These are phyloP conservation scores for Stegodyphus mimosarum DNA, from an alignment of 1,140 invertebrate species.

Conservation along the genomic window DNA sequence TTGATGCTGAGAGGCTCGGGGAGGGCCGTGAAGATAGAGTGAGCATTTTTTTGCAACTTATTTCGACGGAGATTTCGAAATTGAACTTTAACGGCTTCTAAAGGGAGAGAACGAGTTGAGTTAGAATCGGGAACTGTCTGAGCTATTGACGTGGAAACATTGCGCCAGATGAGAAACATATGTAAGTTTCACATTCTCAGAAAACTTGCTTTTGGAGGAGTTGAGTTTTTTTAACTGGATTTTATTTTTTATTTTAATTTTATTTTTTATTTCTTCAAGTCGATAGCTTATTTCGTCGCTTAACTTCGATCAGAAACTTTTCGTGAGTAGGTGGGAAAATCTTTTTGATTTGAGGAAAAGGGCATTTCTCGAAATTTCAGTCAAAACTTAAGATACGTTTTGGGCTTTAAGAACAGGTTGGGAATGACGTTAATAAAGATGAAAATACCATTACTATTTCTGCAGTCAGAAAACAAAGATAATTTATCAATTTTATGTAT, in stretches of 20 bases:
- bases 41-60: neutral
- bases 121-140: slow-evolving; percentile 31
- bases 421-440: no score
- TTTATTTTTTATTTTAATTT: neutral
- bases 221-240: slow-evolving; percentile 3
- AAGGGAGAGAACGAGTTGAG: neutral
- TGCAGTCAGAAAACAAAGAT: no score
- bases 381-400: no score
- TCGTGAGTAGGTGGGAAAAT: slow-evolving; percentile 6
- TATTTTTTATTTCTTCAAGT: slow-evolving; percentile 27
- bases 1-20: slow-evolving; percentile 11
- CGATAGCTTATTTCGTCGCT: slow-evolving; percentile 46
- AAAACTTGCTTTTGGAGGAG: slow-evolving; percentile 43
- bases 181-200: slow-evolving; percentile 57
- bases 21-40: slow-evolving; percentile 6
- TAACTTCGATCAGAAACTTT: slow-evolving; percentile 40
- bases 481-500: no score
- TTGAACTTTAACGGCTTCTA: slow-evolving; percentile 60
- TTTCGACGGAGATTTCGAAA: slow-evolving; percentile 51
- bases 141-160: slow-evolving; percentile 54
- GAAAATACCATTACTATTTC: no score
- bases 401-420: no score
- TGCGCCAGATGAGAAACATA: slow-evolving; percentile 57
- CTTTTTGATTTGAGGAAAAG: neutral
- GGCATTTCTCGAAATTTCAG: slow-evolving; percentile 1